A percentile compares a stretch with the other conserved stretches of the same genome.
These are phyloP conservation scores for Salarias fasciatus DNA, from an alignment of 2,797 vertebrate species.

Conservation along the genomic window DNA sequence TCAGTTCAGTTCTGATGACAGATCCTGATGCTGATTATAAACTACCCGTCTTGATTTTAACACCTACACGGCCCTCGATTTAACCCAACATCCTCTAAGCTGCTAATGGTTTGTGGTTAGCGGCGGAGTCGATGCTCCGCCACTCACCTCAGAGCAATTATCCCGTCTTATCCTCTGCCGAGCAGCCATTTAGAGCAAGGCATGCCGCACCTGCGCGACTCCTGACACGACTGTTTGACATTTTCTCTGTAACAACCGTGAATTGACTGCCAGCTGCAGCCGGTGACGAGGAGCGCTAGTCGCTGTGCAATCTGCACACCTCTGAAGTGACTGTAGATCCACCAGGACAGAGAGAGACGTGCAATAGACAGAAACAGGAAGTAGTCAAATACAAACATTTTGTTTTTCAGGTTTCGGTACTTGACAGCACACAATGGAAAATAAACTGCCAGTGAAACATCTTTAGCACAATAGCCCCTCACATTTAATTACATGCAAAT, in stretches of 20 bases:
- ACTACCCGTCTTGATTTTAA: slow-evolving; percentile 11
- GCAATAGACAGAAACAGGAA: too few relatives aligned
- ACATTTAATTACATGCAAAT: too few relatives aligned
- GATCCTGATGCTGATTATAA: neutral
- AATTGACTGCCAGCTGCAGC: slow-evolving; percentile 12
- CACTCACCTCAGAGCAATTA: slow-evolving; percentile 27
- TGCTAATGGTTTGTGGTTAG: slow-evolving; percentile 10
- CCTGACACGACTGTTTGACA: slow-evolving; percentile 17
- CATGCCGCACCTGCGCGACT: slow-evolving; percentile 21
- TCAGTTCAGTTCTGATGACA: slow-evolving; percentile 2
- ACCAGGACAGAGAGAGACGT: too few relatives aligned
- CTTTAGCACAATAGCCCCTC: neutral
- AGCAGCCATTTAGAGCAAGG: slow-evolving; percentile 11
- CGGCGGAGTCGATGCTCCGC: neutral
- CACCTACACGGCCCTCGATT: slow-evolving; percentile 1
- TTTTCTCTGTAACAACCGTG: slow-evolving; percentile 28
- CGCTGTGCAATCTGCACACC: neutral
- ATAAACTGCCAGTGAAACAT: neutral
- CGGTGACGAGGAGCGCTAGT: slow-evolving; percentile 9
- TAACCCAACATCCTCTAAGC: slow-evolving; percentile 4
- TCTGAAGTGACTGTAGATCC: neutral
- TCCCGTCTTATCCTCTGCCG: slow-evolving; percentile 17
- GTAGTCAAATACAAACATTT: too few relatives aligned
- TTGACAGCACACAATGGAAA: slow-evolving; percentile 15
- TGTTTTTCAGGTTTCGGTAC: too few relatives aligned